Conservation (phyloP, 2,113 vertebrate genomes). For the Lagopus muta region DNA sequence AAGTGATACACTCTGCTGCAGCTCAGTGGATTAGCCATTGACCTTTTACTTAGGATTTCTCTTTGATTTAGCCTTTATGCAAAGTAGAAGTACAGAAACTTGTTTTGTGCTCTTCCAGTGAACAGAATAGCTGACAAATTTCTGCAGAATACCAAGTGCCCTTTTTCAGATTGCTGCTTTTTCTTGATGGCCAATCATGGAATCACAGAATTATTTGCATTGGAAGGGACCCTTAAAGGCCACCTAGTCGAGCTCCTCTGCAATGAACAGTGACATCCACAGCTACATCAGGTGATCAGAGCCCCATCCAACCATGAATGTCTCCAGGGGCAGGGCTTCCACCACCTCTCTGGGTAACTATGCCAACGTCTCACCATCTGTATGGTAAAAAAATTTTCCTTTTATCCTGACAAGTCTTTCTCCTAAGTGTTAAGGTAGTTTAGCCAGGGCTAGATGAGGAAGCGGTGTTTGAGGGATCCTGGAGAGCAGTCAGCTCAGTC, state of each 20-base stretch:
- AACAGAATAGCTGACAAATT: not conserved
- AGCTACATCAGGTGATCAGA: too few species aligned
- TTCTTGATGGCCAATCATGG: too few species aligned
- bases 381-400: too few species aligned
- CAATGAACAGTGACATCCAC: too few species aligned
- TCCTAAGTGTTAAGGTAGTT: not conserved
- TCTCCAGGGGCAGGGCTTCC: too few species aligned
- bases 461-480: not conserved
- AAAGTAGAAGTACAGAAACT: not conserved
- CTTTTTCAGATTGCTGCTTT: not conserved
- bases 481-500: not conserved
- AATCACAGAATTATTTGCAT: too few species aligned
- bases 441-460: fast-evolving
- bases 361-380: too few species aligned
- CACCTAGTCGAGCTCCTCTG: too few species aligned
- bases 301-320: too few species aligned
- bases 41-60: not conserved
- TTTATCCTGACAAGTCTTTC: not conserved
- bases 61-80: not conserved
- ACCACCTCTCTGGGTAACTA: too few species aligned
- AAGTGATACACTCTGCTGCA: not conserved
- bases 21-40: not conserved
- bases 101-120: fast-evolving
- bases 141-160: fast-evolving
- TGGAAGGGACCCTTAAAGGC: too few species aligned